Conservation (phyloP, 2,888 invertebrate species). For the Ophioninae sp. region DNA sequence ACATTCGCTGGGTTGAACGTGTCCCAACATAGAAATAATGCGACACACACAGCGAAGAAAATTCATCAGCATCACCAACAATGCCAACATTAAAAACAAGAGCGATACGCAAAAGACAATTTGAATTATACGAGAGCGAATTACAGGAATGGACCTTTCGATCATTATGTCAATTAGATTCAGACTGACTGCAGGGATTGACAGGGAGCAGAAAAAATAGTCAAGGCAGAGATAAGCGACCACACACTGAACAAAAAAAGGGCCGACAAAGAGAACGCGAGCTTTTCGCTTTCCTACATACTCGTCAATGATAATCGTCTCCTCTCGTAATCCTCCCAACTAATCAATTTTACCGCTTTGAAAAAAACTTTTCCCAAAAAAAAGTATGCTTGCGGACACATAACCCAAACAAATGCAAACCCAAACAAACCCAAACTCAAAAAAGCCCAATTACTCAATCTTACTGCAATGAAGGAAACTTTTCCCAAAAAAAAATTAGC, state of each 20-base stretch:
- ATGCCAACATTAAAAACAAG: conserved; percentile 13
- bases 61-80: conserved; percentile 25
- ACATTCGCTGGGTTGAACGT: conserved; percentile 46
- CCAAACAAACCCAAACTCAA: too few relatives aligned
- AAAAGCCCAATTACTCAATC: not conserved
- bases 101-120: conserved; percentile 31
- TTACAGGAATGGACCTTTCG: conserved; percentile 73
- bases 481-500: not conserved
- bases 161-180: conserved; percentile 81
- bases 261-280: conserved; percentile 40
- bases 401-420: too few relatives aligned
- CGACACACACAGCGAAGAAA: conserved; percentile 8
- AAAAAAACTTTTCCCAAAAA: too few relatives aligned
- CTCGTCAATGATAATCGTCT: too few relatives aligned
- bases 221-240: conserved; percentile 16
- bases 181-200: conserved; percentile 81
- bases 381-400: too few relatives aligned
- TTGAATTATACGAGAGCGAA: conserved; percentile 61
- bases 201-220: conserved; percentile 50
- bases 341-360: too few relatives aligned
- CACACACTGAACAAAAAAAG: not conserved
- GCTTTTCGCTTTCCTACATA: conserved; percentile 69
- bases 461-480: not conserved
- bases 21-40: conserved; percentile 26
- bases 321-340: too few relatives aligned